Evolutionary conservation across 2,797 vertebrate genomes (phyloP).

Genomic region (Sciaenops ocellatus): DNA sequence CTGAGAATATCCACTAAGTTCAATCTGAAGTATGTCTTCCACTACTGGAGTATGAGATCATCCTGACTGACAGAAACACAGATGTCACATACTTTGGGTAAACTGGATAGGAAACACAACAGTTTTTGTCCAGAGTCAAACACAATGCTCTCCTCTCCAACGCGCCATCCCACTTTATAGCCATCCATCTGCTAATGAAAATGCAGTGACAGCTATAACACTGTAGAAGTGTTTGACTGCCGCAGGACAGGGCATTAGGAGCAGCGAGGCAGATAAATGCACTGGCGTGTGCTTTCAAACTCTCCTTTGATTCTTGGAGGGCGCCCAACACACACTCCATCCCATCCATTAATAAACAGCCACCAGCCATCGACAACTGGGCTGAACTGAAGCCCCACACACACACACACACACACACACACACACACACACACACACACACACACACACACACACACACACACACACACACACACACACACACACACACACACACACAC

Average conservation of each 20-base stretch:
- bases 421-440: not conserved
- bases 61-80: slow-evolving; percentile 8
- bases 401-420: slow-evolving; percentile 26
- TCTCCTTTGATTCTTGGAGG: slow-evolving; percentile 60
- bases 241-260: slow-evolving; percentile 12
- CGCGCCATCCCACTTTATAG: too few relatives aligned
- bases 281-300: slow-evolving; percentile 27
- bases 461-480: not conserved
- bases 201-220: slow-evolving; percentile 8
- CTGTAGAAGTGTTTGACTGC: slow-evolving; percentile 18
- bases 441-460: too few relatives aligned
- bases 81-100: slow-evolving; percentile 13
- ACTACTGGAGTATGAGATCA: not conserved
- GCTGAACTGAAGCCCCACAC: slow-evolving; percentile 19
- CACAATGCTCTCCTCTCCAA: not conserved
- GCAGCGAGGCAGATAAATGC: slow-evolving; percentile 54
- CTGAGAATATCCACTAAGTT: not conserved
- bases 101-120: not conserved
- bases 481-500: not conserved
- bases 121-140: not conserved
- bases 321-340: slow-evolving; percentile 43
- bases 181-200: slow-evolving; percentile 19
- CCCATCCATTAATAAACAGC: slow-evolving; percentile 57
- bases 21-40: not conserved
- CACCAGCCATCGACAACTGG: slow-evolving; percentile 11